phyloP scores from a whole-genome alignment of 2,797 vertebrate genomes.

The Myotis daubentonii region DNA sequence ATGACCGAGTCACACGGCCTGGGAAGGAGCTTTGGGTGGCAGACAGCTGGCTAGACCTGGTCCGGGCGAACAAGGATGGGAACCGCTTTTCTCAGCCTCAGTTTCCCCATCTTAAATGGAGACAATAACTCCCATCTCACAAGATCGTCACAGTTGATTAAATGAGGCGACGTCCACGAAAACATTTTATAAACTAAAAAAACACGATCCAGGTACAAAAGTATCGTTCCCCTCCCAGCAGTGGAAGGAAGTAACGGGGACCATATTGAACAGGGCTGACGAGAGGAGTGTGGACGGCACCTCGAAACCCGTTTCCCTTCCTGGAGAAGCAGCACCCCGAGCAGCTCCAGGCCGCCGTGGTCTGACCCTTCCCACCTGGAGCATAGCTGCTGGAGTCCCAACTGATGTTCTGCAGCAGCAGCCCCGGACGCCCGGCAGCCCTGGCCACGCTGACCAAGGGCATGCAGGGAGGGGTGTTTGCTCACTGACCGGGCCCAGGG shows the following conservation, averaged over 20 bases:
- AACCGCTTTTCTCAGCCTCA: not conserved
- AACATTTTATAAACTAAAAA: not conserved
- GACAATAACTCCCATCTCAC: not conserved
- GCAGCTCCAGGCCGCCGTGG: fast-evolving
- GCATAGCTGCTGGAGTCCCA: not conserved
- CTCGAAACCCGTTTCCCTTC: not conserved
- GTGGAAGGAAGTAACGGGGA: not conserved
- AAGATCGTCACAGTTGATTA: not conserved
- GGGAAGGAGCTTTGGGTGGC: not conserved
- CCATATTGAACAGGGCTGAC: not conserved
- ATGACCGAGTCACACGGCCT: not conserved
- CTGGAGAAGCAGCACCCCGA: not conserved
- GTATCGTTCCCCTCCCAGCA: not conserved
- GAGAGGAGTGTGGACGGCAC: not conserved
- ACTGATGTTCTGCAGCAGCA: not conserved
- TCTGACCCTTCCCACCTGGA: not conserved
- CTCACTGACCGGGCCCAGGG: not conserved
- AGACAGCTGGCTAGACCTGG: not conserved
- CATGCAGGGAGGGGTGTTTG: not conserved
- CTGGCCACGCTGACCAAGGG: not conserved
- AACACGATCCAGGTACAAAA: not conserved
- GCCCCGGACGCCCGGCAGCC: not conserved
- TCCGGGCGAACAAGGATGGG: too few species aligned
- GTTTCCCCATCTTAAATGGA: not conserved
- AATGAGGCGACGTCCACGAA: not conserved